phyloP scores from a whole-genome alignment of 2,113 vertebrate species.

The Saguinus midas region DNA sequence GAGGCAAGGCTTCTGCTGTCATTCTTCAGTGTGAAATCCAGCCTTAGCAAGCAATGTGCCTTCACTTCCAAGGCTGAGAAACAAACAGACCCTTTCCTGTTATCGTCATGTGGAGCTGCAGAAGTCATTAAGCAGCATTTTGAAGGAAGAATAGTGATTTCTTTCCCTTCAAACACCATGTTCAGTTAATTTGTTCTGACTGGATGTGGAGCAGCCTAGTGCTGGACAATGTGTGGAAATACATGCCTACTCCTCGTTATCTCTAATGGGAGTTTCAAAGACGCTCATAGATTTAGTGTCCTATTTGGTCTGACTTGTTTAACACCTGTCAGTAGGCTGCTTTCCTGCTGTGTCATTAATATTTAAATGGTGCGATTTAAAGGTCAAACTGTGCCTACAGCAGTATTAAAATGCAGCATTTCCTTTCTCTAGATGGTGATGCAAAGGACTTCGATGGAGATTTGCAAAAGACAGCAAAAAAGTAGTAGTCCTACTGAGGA shows the following conservation, averaged over 20 bases:
- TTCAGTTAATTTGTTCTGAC: conserved; percentile 79
- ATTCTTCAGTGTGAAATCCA: neutral
- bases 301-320: conserved; percentile 83
- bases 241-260: conserved; percentile 80
- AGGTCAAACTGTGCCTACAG: conserved; percentile 81
- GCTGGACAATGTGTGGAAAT: conserved; percentile 68
- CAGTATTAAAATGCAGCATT: conserved; percentile 81
- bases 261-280: conserved; percentile 84
- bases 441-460: conserved; percentile 44
- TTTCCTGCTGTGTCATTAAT: conserved; percentile 82
- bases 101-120: neutral
- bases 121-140: conserved; percentile 62
- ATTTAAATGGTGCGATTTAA: conserved; percentile 86
- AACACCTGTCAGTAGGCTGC: conserved; percentile 84
- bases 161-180: conserved; percentile 62
- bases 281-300: conserved; percentile 75
- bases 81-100: neutral
- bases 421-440: conserved; percentile 68
- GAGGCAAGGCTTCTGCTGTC: neutral
- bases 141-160: conserved; percentile 63
- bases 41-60: neutral
- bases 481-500: conserved; percentile 17
- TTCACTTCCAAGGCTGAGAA: conserved; percentile 31
- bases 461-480: conserved; percentile 27
- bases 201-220: conserved; percentile 68